Evolutionary conservation across 2,888 invertebrate genomes (phyloP).

Genomic region (Chromoteleia sp.): DNA sequence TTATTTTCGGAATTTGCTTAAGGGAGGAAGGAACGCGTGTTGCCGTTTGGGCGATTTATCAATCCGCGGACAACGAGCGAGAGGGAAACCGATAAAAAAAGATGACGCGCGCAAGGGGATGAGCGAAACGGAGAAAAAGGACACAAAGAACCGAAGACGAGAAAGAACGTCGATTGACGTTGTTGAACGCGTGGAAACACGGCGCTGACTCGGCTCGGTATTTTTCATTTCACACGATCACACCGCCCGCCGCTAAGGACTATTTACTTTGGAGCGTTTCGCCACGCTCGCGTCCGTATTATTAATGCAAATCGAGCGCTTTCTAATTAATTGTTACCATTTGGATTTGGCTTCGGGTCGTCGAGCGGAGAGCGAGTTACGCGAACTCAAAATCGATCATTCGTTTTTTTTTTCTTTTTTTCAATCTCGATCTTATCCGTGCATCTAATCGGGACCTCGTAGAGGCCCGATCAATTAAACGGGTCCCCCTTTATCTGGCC

Average conservation of each 20-base stretch:
- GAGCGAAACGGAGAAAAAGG: slow-evolving; percentile 27
- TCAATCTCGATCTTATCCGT: slow-evolving; percentile 10
- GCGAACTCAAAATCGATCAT: neutral
- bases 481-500: slow-evolving; percentile 2
- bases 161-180: slow-evolving; percentile 51
- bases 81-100: slow-evolving; percentile 33
- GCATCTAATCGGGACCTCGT: slow-evolving; percentile 25
- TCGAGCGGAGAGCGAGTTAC: neutral
- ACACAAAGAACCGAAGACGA: slow-evolving; percentile 22
- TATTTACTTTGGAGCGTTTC: slow-evolving; percentile 30
- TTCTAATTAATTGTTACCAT: slow-evolving; percentile 46
- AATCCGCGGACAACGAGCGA: slow-evolving; percentile 29
- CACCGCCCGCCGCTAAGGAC: slow-evolving; percentile 28
- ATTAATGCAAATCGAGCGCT: slow-evolving; percentile 47
- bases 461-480: slow-evolving; percentile 21
- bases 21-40: slow-evolving; percentile 40
- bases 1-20: slow-evolving; percentile 53
- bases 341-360: neutral
- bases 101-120: slow-evolving; percentile 6
- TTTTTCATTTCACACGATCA: slow-evolving; percentile 59
- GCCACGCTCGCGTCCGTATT: slow-evolving; percentile 19
- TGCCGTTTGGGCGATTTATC: slow-evolving; percentile 29
- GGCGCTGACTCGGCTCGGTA: slow-evolving; percentile 20
- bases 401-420: neutral
- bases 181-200: slow-evolving; percentile 52